phyloP scores from a whole-genome alignment of 2,113 vertebrate species.

The Callocephalon fimbriatum region DNA sequence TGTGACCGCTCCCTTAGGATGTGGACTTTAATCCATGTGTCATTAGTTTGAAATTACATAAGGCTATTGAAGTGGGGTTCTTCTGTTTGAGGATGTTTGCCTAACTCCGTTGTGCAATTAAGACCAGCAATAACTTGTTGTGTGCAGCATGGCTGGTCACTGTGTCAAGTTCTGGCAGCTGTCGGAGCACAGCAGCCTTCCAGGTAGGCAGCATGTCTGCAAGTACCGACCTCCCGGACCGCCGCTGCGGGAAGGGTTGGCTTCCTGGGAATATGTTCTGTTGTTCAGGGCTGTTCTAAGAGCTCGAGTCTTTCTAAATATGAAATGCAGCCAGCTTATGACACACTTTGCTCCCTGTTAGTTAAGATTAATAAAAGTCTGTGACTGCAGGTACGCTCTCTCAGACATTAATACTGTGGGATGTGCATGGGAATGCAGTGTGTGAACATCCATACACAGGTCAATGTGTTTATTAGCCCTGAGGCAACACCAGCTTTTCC shows the following conservation, averaged over 20 bases:
- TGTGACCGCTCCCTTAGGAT: neutral
- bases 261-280: neutral
- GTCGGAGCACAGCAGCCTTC: neutral
- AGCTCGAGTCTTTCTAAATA: neutral
- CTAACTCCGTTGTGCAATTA: neutral
- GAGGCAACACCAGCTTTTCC: neutral
- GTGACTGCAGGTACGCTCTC: neutral
- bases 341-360: neutral
- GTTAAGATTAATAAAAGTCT: neutral
- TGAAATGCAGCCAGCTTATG: neutral
- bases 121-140: neutral
- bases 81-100: neutral
- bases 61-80: neutral
- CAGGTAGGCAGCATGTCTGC: neutral
- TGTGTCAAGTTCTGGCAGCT: neutral
- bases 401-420: fast-evolving
- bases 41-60: neutral
- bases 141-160: fast-evolving
- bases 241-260: fast-evolving
- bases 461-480: neutral
- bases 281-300: neutral
- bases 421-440: neutral
- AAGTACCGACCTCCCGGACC: fast-evolving
- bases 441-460: fast-evolving
- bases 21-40: neutral